These are phyloP conservation scores for Crocallis elinguaria DNA, from an alignment of 2,888 invertebrate genomes.

Conservation along the genomic window DNA sequence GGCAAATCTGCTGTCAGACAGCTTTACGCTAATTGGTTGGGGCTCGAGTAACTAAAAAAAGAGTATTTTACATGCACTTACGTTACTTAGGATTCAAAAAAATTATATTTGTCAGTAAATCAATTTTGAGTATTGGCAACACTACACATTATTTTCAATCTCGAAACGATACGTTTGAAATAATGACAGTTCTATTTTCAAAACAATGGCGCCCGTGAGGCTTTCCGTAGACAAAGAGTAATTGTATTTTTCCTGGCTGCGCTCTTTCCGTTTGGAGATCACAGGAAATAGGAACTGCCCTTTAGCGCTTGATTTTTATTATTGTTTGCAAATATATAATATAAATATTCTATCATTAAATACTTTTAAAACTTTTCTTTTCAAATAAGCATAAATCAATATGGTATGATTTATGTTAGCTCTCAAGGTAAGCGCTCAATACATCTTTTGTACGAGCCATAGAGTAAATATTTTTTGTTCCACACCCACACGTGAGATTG, in stretches of 20 bases:
- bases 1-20: background rate
- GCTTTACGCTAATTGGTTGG: background rate
- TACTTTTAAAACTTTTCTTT: no score
- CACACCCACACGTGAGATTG: slow-evolving; percentile 12
- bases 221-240: slow-evolving; percentile 30
- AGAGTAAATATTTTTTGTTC: slow-evolving; percentile 13
- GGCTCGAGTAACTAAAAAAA: no score
- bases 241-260: slow-evolving; percentile 30
- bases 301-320: no score
- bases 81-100: no score
- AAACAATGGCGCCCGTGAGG: slow-evolving; percentile 33
- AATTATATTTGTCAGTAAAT: no score
- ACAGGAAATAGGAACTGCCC: slow-evolving; percentile 10
- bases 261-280: slow-evolving; percentile 16
- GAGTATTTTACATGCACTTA: background rate
- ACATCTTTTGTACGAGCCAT: background rate
- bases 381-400: background rate
- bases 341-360: no score
- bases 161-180: slow-evolving; percentile 23
- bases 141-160: slow-evolving; percentile 4
- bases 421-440: background rate
- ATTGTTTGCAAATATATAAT: no score
- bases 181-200: slow-evolving; percentile 29
- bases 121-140: background rate
- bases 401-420: background rate